Base-by-base conservation (phyloP, 2,797 vertebrate genomes). In the Rhinogobio ventralis region DNA sequence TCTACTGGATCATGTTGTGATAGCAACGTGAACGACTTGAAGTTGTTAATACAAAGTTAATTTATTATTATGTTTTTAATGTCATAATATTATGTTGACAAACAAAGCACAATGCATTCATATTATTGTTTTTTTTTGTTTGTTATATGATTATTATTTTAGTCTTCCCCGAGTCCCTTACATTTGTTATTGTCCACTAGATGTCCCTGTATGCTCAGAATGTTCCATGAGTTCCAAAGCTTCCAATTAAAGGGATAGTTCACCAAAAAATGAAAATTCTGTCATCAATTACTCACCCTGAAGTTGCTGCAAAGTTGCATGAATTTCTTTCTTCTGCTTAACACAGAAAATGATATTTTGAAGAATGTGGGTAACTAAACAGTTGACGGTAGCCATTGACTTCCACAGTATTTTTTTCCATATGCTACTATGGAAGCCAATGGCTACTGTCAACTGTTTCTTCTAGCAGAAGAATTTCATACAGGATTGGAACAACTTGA, bases 1-100 rank as follows among this genome's bases (percentile, higher is more conserved):
- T 73, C 91, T 49, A 49, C 73, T 85, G 93, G 90, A 87, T 3
- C 10, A 84, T 8, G 14, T 33, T 51, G 69, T 77, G 86, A 82
- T 79, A 87, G 25, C 88, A 87, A 28, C 60, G n/a, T n/a, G n/a
- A n/a, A n/a, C n/a, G n/a, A n/a, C n/a, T n/a, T n/a, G n/a, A 46
- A 36, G 57, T 46, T 13, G 36, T 39, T 20, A 6, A 72, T 73
- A 33, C 17, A 64, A 33, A 25, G 69, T 79, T 60, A 9, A 87
- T 85, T 68, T 51, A 67, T 46, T 57, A 83, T 75, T 13, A 71
- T 68, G 25, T 30, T 7, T 64, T 67, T 19, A 69, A 17, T 73
- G 17, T 49, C 0, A 15, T 7, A 1, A 25, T 28, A 66, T 28
- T 57, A 57, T 45, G 7, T 42, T 66, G 46, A 28, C 0, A 60